Conservation (phyloP, 2,888 invertebrate genomes). For the Fabriciana adippe region DNA sequence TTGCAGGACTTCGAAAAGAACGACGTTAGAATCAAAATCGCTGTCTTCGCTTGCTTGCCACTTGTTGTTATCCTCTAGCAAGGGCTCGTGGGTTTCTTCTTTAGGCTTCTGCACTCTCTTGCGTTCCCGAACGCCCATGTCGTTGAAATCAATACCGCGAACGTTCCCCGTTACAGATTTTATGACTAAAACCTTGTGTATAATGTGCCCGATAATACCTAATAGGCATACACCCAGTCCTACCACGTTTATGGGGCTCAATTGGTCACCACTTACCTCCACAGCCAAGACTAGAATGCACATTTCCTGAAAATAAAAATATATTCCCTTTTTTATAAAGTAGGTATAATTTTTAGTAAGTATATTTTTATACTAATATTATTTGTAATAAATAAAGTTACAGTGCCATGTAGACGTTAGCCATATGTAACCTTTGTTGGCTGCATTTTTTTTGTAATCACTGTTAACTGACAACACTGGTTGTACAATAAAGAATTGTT, state of each 20-base stretch:
- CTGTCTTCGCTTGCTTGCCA: constrained; percentile 68
- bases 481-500: too few species aligned
- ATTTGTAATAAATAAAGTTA: too few species aligned
- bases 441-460: too few species aligned
- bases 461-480: too few species aligned
- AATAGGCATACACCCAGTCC: constrained; percentile 94
- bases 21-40: constrained; percentile 76
- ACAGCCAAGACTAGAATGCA: constrained; percentile 95
- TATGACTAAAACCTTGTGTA: constrained; percentile 84
- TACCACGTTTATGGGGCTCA: constrained; percentile 90
- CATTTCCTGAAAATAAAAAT: constrained; percentile 89
- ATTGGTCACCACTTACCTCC: constrained; percentile 91
- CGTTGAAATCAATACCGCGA: constrained; percentile 56
- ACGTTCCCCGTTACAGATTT: constrained; percentile 60
- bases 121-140: constrained; percentile 24
- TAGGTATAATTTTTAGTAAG: too few species aligned
- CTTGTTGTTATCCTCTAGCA: constrained; percentile 56
- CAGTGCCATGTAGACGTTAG: too few species aligned
- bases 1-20: constrained; percentile 81
- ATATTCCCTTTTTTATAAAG: not conserved
- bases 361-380: too few species aligned
- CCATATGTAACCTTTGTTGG: too few species aligned
- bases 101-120: constrained; percentile 45
- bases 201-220: constrained; percentile 93
- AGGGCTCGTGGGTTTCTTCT: constrained; percentile 59